Conservation (phyloP, 2,113 vertebrate genomes). For the Psilopsiagon aymara region DNA sequence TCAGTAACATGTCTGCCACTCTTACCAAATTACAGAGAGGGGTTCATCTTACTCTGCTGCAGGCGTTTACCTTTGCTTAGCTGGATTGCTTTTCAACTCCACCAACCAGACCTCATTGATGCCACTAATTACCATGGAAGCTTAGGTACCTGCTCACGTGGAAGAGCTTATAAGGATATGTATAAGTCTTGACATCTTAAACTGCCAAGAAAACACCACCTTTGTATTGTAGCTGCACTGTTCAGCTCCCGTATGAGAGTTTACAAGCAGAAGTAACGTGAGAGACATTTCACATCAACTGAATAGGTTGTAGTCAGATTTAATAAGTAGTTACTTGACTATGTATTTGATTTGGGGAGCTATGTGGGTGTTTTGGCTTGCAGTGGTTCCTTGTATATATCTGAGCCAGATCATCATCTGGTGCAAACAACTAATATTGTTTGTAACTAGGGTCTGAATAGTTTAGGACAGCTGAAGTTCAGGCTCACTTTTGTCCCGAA, state of each 20-base stretch:
- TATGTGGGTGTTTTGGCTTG: neutral
- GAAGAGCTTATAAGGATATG: neutral
- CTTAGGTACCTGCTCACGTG: neutral
- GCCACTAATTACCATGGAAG: neutral
- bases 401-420: neutral
- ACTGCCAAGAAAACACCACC: neutral
- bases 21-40: neutral
- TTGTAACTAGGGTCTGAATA: neutral
- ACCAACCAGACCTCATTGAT: fast-evolving
- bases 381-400: neutral
- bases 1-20: neutral
- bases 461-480: neutral
- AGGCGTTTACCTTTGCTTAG: neutral
- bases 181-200: neutral
- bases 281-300: neutral
- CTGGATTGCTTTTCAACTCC: neutral
- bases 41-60: neutral
- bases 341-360: neutral
- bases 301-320: neutral
- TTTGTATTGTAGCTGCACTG: neutral
- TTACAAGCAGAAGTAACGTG: neutral
- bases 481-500: neutral
- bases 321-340: neutral
- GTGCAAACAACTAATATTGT: neutral
- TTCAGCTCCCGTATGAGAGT: fast-evolving